Evolutionary conservation across 2,113 vertebrate species (phyloP).

Genomic region (Heterochromis multidens): DNA sequence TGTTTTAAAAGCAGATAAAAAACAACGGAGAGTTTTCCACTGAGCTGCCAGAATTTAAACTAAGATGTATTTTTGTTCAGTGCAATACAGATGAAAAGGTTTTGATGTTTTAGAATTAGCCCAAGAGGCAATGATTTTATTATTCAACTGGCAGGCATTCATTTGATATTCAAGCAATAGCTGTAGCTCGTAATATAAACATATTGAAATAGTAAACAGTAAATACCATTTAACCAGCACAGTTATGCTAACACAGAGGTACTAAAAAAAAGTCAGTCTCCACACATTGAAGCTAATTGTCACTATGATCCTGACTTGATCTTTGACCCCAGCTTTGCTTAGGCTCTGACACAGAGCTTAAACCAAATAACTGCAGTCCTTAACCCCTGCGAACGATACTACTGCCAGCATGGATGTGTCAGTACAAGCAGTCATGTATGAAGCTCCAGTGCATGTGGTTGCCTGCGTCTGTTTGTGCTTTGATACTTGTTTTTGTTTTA

Average conservation of each 20-base stretch:
- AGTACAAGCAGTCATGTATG: slow-evolving; percentile 47
- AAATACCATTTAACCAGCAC: neutral
- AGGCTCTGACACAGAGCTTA: slow-evolving; percentile 12
- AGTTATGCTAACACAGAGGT: neutral
- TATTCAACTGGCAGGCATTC: neutral
- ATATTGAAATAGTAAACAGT: neutral
- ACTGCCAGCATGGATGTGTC: slow-evolving; percentile 54
- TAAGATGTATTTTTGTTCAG: neutral
- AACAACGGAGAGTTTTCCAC: slow-evolving; percentile 27
- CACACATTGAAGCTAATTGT: slow-evolving; percentile 22
- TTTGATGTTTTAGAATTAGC: neutral
- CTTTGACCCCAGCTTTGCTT: slow-evolving; percentile 43
- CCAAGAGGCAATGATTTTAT: neutral
- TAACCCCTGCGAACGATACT: slow-evolving; percentile 38
- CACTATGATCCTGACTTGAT: slow-evolving; percentile 55
- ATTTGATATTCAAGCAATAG: neutral
- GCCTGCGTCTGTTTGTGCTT: slow-evolving; percentile 55
- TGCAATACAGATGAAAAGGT: too few relatives aligned
- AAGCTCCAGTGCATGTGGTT: slow-evolving; percentile 42
- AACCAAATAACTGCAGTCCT: slow-evolving; percentile 20
- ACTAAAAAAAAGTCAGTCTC: slow-evolving; percentile 11
- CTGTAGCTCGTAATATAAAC: neutral
- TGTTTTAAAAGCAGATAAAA: slow-evolving; percentile 37
- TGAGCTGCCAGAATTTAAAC: neutral
- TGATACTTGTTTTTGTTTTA: slow-evolving; percentile 59